Evolutionary conservation across 2,888 invertebrate genomes (phyloP).

Genomic region (Saturnia pavonia): DNA sequence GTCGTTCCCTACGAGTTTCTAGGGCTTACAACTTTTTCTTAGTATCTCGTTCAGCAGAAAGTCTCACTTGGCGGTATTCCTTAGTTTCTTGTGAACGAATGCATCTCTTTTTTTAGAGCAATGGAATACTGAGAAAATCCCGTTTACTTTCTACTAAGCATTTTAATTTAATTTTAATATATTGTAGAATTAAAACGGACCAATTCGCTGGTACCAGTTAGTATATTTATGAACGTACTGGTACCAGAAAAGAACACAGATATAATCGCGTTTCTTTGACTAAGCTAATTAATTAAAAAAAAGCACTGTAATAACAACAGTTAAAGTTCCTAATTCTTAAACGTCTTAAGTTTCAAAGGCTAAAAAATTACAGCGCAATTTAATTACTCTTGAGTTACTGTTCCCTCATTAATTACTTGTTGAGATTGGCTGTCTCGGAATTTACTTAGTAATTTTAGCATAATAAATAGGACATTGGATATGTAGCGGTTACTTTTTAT

Average conservation of each 20-base stretch:
- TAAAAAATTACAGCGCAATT: constrained; percentile 6
- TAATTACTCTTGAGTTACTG: constrained; percentile 1
- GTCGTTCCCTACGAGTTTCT: too few species aligned
- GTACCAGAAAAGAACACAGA: background rate
- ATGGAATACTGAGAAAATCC: too few species aligned
- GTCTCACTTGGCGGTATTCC: too few species aligned
- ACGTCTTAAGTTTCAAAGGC: background rate
- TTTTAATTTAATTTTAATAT: too few species aligned
- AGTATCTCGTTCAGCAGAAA: too few species aligned
- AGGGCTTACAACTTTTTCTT: too few species aligned
- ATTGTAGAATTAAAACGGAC: too few species aligned
- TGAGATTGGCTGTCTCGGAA: background rate
- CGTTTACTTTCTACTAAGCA: too few species aligned
- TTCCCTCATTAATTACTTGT: background rate
- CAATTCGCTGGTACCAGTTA: background rate
- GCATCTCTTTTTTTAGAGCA: too few species aligned
- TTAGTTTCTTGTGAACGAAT: too few species aligned
- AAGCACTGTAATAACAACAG: background rate
- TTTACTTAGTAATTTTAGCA: background rate
- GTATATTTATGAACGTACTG: background rate
- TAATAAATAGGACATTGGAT: background rate
- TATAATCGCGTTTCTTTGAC: background rate
- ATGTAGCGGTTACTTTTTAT: too few species aligned
- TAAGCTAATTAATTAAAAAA: background rate
- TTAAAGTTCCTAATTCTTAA: background rate